Conservation (phyloP, 2,113 vertebrate species). For the Aspiorhynchus laticeps region DNA sequence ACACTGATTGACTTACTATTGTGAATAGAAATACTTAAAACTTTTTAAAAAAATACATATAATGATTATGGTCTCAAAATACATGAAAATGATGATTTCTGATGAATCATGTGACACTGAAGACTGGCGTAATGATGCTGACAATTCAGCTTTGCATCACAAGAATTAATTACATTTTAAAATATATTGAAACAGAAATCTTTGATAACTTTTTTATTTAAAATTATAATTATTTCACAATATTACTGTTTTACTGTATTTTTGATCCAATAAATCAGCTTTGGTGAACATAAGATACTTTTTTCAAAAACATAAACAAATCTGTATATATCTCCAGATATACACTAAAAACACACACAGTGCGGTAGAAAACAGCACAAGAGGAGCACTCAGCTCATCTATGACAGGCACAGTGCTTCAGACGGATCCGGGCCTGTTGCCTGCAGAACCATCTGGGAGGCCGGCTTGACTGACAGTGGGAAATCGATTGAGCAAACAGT, state of each 20-base stretch:
- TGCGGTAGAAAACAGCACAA: background rate
- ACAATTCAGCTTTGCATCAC: background rate
- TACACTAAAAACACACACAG: background rate
- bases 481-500: constrained; percentile 34
- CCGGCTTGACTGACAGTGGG: constrained; percentile 5
- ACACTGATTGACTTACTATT: background rate
- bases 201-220: background rate
- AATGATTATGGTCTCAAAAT: background rate
- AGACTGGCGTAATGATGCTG: background rate
- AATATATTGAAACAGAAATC: background rate
- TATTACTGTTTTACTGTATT: background rate
- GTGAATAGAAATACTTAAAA: background rate
- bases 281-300: background rate
- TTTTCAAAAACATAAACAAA: background rate
- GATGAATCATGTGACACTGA: background rate
- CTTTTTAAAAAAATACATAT: background rate
- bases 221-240: background rate
- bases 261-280: background rate
- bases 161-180: background rate
- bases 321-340: background rate
- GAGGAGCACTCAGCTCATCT: background rate
- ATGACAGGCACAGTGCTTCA: background rate
- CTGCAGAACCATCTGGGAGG: background rate
- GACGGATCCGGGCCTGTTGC: background rate
- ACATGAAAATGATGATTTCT: background rate